Base-by-base conservation (phyloP, 2,113 vertebrate species). In the Camelus bactrianus region DNA sequence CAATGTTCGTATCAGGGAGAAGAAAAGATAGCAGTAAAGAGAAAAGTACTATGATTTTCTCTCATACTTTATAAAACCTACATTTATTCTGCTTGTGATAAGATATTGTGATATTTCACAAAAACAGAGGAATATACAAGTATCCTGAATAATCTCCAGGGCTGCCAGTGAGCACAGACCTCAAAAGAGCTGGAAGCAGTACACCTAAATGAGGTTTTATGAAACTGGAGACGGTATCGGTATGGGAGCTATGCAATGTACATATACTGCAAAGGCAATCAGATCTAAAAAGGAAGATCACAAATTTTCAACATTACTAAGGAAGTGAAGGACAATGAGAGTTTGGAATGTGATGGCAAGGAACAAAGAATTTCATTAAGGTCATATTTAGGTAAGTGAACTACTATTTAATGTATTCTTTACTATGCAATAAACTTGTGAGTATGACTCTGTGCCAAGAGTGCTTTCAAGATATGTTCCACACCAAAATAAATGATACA, bases 51-150 rank as follows among this genome's bases (percentile, higher is more conserved):
- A 52, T 10, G 30, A 24, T 38, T 52, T 38, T 26, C 26, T 80
- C 30, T 62, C 7, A 8, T 38, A 77, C 56, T 95, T 83, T 42
- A 22, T 58, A 26, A 77, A 70, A 52, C 24, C 24, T 73, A 73
- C 2, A 30, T 58, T 8, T 30, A 26, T 95, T 70, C 32, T 32
- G 26, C 11, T 93, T 65, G 4, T 20, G 46, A 26, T 52, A 46
- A 79, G 3, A 80, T 26, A 83, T 65, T 79, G 50, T 46, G 42
- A 46, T 14, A 95, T 91, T 87, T 93, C 50, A 52, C 11, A 73
- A n/a, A 22, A 30, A 89, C 20, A 50, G 26, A 67, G 20, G 13
- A 42, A 2, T 46, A 50, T 5, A 77, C 32, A 94, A 89, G n/a
- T 24, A 86, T 4, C 19, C 54, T n/a, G 1, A 24, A 50, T 67